Percentiles rank a stretch among this genome's conserved stretches.
Conservation (phyloP, 2,888 invertebrate genomes). For the Agrochola macilenta region DNA sequence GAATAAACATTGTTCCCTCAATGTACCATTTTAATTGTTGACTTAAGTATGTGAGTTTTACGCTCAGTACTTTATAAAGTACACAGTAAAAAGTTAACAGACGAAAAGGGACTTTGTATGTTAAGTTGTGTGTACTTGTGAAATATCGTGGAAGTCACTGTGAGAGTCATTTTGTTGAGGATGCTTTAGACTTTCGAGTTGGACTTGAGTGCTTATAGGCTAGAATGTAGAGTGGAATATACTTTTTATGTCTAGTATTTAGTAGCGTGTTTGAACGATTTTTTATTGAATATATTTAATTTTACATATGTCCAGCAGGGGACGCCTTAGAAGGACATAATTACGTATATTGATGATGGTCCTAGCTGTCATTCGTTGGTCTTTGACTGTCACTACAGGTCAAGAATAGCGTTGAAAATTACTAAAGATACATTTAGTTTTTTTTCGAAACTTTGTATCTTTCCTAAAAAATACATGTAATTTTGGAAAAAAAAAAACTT, state of each 20-base stretch:
- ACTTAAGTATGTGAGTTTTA: constrained; percentile 40
- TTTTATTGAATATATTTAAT: neutral
- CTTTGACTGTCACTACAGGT: too few species aligned
- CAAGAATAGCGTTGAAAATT: too few species aligned
- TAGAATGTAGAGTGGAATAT: neutral
- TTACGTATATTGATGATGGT: neutral
- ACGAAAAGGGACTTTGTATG: constrained; percentile 31
- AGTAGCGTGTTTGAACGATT: neutral
- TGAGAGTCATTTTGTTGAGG: constrained; percentile 19
- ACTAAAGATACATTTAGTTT: too few species aligned
- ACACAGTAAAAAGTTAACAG: constrained; percentile 42
- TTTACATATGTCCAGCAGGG: neutral
- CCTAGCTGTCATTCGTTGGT: too few species aligned
- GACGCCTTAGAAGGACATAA: neutral
- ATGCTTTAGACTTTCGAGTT: constrained; percentile 17
- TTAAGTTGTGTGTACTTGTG: constrained; percentile 13
- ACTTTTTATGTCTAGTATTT: neutral
- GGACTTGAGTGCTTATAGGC: neutral
- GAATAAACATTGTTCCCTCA: constrained; percentile 26
- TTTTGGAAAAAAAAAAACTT: too few species aligned
- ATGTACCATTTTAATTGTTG: constrained; percentile 45
- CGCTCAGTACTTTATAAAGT: constrained; percentile 41
- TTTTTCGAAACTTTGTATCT: too few species aligned
- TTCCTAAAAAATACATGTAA: too few species aligned
- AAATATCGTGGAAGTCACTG: constrained; percentile 14